These are phyloP conservation scores for Amphimedon queenslandica DNA, from an alignment of 37 sponge, comb jelly and placozoan genomes.

Conservation along the genomic window DNA sequence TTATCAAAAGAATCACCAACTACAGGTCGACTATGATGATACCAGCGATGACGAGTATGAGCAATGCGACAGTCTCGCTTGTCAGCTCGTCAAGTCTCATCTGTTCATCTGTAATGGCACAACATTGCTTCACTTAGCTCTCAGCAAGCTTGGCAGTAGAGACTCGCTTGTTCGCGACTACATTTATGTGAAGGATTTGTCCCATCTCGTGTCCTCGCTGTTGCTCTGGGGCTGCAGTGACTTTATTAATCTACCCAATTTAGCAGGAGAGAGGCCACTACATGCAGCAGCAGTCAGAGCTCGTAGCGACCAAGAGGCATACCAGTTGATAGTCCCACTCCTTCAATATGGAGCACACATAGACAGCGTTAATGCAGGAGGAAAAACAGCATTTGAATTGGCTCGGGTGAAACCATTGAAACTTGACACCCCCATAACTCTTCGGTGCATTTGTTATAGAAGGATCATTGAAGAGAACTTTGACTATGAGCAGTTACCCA, in stretches of 20 bases:
- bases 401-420: not conserved
- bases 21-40: not conserved
- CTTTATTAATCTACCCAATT: not conserved
- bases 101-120: conserved; percentile 2
- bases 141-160: not conserved
- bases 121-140: conserved; percentile 2
- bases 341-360: not conserved
- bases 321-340: not conserved
- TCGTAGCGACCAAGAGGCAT: not conserved
- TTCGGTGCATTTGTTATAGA: conserved; percentile 1
- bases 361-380: not conserved
- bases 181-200: not conserved
- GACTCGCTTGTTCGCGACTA: not conserved
- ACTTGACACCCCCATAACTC: not conserved
- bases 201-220: not conserved
- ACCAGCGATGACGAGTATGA: not conserved
- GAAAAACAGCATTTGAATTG: conserved; percentile 6
- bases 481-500: not conserved
- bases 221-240: not conserved
- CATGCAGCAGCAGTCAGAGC: not conserved
- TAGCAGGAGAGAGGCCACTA: not conserved
- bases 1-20: not conserved
- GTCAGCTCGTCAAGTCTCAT: not conserved
- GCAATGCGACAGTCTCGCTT: not conserved
- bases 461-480: not conserved